Base-by-base conservation (phyloP, 2,888 invertebrate genomes). In the Crepidodera aurea region DNA sequence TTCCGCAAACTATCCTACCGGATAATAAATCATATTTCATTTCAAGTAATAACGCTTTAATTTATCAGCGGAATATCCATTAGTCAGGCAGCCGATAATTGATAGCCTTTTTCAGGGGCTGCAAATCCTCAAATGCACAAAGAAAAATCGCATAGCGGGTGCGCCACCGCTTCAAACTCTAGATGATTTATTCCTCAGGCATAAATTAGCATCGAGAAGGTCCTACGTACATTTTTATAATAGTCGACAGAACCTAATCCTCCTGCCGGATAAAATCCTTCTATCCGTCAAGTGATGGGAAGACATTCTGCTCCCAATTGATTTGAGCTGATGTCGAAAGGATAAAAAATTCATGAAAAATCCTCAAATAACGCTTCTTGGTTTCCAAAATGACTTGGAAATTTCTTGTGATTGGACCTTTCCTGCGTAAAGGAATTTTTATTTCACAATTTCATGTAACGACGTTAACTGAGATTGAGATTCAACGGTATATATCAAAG, bases 141-240 rank as follows among this genome's bases (percentile, higher is more conserved):
- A 58, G 62, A 62, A 58, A 54, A 64, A 68, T 73, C 40, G 40
- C 27, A 39, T 51, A 18, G 19, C 13, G 34, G 51, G 12, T 39
- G 57, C 19, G 48, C 34, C 18, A 10, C 12, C 48, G 53, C 46
- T 54, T 69, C 56, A 34, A 51, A 48, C 18, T 42, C 66, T 46
- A 62, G 66, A 72, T 72, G 73, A 73, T 75, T 75, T 75, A 75
- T 73, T 69, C 66, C 51, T 64, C 58, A 55, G 62, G 71, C 69
- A 74, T 73, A 73, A 75, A 75, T 75, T 75, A 74, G 69, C 68
- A 69, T 72, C 70, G 71, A 69, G 51, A 54, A 53, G 48, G 64
- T 69, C 71, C 71, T 71, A 67, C 67, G 68, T 73, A 73, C 70
- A 73, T 71, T 74, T 73, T 74, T 73, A 71, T 73, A 73, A 74